Evolutionary conservation across 2,797 vertebrate genomes (phyloP).

Genomic region (Crenuchus spilurus): DNA sequence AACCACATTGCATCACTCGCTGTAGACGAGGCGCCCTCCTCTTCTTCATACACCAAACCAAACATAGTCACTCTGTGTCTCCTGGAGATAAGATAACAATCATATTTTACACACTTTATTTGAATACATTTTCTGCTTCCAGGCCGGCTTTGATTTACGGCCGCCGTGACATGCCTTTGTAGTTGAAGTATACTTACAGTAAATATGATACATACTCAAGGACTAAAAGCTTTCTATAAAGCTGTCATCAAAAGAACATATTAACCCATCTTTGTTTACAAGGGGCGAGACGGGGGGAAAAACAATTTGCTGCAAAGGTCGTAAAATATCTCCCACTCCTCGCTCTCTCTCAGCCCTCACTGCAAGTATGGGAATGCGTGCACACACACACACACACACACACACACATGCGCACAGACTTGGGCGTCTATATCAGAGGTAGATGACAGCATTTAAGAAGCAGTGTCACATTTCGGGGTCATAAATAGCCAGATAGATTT

Average conservation of each 20-base stretch:
- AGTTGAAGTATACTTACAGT: constrained; percentile 87
- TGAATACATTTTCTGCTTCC: constrained; percentile 70
- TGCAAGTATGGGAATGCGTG: constrained; percentile 54
- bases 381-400: constrained; percentile 42
- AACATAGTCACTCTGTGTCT: constrained; percentile 61
- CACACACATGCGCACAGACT: constrained; percentile 25
- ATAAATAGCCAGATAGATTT: constrained; percentile 99
- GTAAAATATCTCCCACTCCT: constrained; percentile 72
- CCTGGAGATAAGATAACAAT: constrained; percentile 66
- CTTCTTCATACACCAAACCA: constrained; percentile 54
- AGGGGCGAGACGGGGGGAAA: constrained; percentile 77
- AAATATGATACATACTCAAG: constrained; percentile 87
- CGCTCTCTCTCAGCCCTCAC: constrained; percentile 60
- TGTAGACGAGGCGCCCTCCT: constrained; percentile 17
- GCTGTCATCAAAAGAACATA: constrained; percentile 82
- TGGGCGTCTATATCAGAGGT: constrained; percentile 85
- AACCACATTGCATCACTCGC: constrained; percentile 68
- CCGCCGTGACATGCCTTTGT: constrained; percentile 70
- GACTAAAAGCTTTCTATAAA: constrained; percentile 88
- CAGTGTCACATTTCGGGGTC: constrained; percentile 96
- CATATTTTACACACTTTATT: constrained; percentile 67
- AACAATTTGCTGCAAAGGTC: constrained; percentile 81
- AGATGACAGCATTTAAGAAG: constrained; percentile 91
- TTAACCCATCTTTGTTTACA: constrained; percentile 88
- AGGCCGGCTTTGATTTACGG: constrained; percentile 71